Conservation (phyloP, 2,113 vertebrate genomes). For the Noturus placidus region DNA sequence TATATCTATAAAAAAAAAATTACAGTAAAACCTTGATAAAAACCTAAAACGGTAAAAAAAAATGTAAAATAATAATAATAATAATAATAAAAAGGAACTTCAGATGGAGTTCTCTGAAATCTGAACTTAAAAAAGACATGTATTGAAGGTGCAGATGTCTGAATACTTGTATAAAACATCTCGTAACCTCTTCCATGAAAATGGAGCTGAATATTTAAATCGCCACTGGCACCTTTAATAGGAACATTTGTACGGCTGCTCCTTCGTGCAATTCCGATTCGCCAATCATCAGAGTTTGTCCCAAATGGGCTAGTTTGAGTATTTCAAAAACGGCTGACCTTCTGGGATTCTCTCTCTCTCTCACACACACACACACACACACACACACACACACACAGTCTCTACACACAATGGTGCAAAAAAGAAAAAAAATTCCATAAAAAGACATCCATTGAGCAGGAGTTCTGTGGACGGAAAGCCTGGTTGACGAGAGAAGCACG, state of each 20-base stretch:
- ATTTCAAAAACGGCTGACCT: neutral
- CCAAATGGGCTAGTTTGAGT: too few relatives aligned
- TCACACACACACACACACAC: too few relatives aligned
- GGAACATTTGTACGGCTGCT: neutral
- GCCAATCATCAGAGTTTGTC: neutral
- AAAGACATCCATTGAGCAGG: too few relatives aligned
- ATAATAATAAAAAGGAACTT: neutral
- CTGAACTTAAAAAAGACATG: neutral
- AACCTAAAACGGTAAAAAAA: neutral
- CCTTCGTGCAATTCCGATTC: neutral
- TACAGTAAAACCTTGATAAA: constrained; percentile 12
- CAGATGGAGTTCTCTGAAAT: neutral
- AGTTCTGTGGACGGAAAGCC: neutral
- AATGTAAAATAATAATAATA: too few relatives aligned
- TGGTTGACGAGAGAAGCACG: too few relatives aligned
- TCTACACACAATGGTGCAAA: too few relatives aligned
- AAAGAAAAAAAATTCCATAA: too few relatives aligned
- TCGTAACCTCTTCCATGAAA: neutral
- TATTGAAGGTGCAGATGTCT: neutral
- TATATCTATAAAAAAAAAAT: neutral
- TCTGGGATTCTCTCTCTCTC: neutral
- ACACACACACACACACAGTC: too few relatives aligned
- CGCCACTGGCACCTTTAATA: neutral
- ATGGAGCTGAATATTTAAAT: neutral
- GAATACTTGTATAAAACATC: neutral